Evolutionary conservation across 1,140 invertebrate species (phyloP).

Genomic region (Phymastichus coffea): DNA sequence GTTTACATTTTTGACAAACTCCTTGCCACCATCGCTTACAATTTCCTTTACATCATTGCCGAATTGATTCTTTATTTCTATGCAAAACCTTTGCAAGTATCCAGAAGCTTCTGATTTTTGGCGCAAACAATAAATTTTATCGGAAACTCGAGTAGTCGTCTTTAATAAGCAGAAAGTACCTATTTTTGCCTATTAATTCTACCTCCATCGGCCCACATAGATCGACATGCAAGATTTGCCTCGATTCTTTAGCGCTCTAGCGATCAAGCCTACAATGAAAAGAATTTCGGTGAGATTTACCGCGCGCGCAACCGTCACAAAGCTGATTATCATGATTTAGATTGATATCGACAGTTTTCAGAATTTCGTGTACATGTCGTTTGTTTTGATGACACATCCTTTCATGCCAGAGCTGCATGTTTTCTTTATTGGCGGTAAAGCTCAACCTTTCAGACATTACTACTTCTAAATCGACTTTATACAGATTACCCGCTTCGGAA

Average conservation of each 20-base stretch:
- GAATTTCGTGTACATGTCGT: slow-evolving; percentile 31
- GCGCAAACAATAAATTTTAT: slow-evolving; percentile 42
- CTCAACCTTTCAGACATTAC: too few species aligned
- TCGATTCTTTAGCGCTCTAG: slow-evolving; percentile 1
- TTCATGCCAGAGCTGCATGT: slow-evolving; percentile 33
- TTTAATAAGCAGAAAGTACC: slow-evolving; percentile 35
- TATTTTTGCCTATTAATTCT: slow-evolving; percentile 35
- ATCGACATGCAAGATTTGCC: slow-evolving; percentile 25
- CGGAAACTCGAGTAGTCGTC: slow-evolving; percentile 25
- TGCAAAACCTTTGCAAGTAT: slow-evolving; percentile 32
- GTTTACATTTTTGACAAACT: slow-evolving; percentile 32
- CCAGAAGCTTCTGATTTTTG: slow-evolving; percentile 38
- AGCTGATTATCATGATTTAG: slow-evolving; percentile 29
- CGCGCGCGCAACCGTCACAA: slow-evolving; percentile 36
- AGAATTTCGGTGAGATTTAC: slow-evolving; percentile 24
- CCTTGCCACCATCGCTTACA: slow-evolving; percentile 38
- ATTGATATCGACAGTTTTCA: slow-evolving; percentile 23
- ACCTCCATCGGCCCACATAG: slow-evolving; percentile 18
- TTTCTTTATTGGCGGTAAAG: slow-evolving; percentile 22
- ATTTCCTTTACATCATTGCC: slow-evolving; percentile 31
- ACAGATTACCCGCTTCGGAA: too few species aligned
- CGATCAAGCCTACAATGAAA: not conserved
- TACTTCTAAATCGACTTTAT: too few species aligned
- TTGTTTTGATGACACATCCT: too few species aligned
- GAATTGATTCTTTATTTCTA: slow-evolving; percentile 31